Percentiles rank a stretch among this genome's conserved stretches.
Evolutionary conservation across 1,140 invertebrate species (phyloP).

Genomic region (Bombus sylvicola): DNA sequence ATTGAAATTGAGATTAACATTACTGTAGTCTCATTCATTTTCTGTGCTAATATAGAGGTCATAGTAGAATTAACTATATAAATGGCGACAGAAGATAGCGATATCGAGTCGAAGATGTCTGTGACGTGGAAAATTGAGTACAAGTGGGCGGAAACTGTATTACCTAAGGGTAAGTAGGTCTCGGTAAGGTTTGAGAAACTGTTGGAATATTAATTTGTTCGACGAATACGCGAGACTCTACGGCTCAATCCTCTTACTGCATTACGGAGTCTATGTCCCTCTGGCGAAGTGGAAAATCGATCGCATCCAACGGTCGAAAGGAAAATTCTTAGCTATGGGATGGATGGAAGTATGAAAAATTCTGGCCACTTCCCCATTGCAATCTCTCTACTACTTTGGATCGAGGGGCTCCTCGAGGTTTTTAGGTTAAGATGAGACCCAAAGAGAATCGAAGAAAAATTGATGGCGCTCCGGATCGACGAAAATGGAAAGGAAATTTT

Average conservation of each 20-base stretch:
- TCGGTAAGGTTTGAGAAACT: conserved; percentile 9
- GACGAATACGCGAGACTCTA: neutral
- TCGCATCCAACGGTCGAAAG: too few species aligned
- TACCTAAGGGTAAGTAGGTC: conserved; percentile 28
- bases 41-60: neutral
- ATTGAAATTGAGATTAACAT: neutral
- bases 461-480: neutral
- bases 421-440: neutral
- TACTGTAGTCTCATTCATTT: neutral
- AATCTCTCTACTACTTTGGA: neutral
- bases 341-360: conserved; percentile 4
- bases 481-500: neutral
- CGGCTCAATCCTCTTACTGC: neutral
- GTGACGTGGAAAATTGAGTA: conserved; percentile 4
- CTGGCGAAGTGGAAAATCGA: neutral
- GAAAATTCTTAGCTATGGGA: neutral
- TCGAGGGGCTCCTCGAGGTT: neutral
- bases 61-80: neutral
- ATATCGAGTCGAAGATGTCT: conserved; percentile 6
- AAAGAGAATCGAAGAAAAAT: neutral
- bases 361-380: neutral
- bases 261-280: neutral
- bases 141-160: conserved; percentile 34
- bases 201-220: conserved; percentile 43
- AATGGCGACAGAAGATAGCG: neutral